A percentile compares a stretch with the other conserved stretches of the same genome.
Conservation (phyloP, 1,140 invertebrate species). For the Arctopsyche grandis region DNA sequence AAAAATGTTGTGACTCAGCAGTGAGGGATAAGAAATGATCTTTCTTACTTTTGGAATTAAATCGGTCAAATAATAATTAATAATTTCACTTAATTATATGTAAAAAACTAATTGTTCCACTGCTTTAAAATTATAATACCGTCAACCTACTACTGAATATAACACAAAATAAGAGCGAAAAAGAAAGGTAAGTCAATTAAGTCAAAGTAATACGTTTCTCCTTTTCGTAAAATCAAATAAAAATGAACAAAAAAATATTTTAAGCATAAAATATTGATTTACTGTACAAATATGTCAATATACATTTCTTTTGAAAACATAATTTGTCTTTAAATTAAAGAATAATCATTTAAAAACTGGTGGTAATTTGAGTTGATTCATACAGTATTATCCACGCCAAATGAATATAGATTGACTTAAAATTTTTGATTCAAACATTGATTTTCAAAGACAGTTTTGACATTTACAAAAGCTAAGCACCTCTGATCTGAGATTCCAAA, state of each 20-base stretch:
- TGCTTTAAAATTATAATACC: constrained; percentile 26
- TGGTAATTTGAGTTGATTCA: no score
- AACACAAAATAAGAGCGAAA: background rate
- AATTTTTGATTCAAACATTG: no score
- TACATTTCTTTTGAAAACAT: constrained; percentile 1
- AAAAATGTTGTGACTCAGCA: background rate
- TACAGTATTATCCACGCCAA: no score
- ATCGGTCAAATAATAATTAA: background rate
- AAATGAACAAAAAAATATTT: background rate
- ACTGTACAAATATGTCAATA: constrained; percentile 1
- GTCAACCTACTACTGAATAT: background rate
- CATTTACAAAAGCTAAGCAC: constrained; percentile 14
- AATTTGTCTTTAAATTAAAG: no score
- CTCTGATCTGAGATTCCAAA: background rate
- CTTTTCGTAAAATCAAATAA: background rate
- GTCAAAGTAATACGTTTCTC: background rate
- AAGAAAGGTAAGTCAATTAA: background rate
- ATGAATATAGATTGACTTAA: no score
- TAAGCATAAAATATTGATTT: background rate
- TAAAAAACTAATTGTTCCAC: constrained; percentile 8
- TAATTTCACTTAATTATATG: constrained; percentile 1
- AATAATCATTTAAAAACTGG: no score
- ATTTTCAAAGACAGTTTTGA: background rate
- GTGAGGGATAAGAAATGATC: constrained; percentile 6
- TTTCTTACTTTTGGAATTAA: background rate